phyloP scores from a whole-genome alignment of 92 coral and sea anemone species.

The Plumapathes pennacea region DNA sequence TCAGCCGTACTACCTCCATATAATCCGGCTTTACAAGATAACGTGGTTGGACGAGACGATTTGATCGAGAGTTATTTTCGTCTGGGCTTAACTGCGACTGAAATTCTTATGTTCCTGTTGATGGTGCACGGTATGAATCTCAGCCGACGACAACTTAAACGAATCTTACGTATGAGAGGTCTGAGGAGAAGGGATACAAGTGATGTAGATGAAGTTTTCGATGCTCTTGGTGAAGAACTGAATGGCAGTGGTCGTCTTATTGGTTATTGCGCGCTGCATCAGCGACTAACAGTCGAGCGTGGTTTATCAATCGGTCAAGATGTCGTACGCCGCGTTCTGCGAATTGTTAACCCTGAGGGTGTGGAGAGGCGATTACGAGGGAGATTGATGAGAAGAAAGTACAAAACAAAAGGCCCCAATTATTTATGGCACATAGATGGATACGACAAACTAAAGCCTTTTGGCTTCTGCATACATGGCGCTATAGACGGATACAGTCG shows the following conservation, averaged over 20 bases:
- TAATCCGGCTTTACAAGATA: too few species aligned
- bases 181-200: too few species aligned
- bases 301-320: slow-evolving; percentile 27
- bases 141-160: too few species aligned
- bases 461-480: slow-evolving; percentile 8
- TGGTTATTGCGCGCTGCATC: slow-evolving; percentile 20
- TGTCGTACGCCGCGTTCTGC: slow-evolving; percentile 8
- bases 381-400: not conserved
- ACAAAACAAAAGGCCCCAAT: slow-evolving; percentile 17
- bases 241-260: slow-evolving; percentile 46
- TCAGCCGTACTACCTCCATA: too few species aligned
- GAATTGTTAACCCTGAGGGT: slow-evolving; percentile 28
- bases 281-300: not conserved
- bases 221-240: too few species aligned
- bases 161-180: too few species aligned
- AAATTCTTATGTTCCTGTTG: too few species aligned
- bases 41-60: too few species aligned
- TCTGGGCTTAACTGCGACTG: too few species aligned
- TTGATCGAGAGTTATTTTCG: too few species aligned
- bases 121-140: too few species aligned
- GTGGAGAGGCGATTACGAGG: slow-evolving; percentile 12
- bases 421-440: slow-evolving; percentile 20
- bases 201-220: too few species aligned
- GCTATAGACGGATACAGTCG: slow-evolving; percentile 17
- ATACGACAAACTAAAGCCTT: slow-evolving; percentile 8